Base-by-base conservation (phyloP, 2,888 invertebrate genomes). In the Sphaerophoria taeniata region DNA sequence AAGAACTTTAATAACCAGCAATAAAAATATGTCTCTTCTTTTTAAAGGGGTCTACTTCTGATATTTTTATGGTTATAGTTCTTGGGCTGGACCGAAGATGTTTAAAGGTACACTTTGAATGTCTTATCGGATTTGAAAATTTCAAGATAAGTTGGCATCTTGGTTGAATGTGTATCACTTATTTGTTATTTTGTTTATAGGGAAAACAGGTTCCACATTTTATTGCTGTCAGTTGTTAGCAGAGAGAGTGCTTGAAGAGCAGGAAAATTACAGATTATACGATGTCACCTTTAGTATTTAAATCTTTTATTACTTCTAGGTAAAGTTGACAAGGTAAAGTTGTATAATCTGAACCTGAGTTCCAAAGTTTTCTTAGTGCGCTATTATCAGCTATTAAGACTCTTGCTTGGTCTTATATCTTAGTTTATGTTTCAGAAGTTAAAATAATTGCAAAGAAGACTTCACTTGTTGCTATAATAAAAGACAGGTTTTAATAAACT, bases 21-120 rank as follows among this genome's bases (percentile, higher is more conserved):
- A 85, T 85, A 81, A 85, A 85, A 75, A 85, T 70, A 76, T 53
- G 73, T 36, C 76, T 36, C 76, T 76, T 76, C 70, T 72, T 81
- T 67, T 84, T 71, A 39, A 39, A 34, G 61, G 75, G 49, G 45
- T 56, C n/a, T 69, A 76, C 76, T 85, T 69, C 76, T 69, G 73
- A 70, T 81, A 63, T 81, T 72, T 77, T 73, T 72, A 61, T 70
- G 47, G 56, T 49, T 36, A 65, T 73, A 51, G 34, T 79, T 67
- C 63, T 47, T 51, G 45, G 51, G 45, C 43, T 45, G 63, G 36
- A 24, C 47, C 56, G 61, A 56, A 71, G 60, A 65, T 79, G 71
- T 79, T 71, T 71, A 2, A 11, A 71, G 33, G 53, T 51, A 81
- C 24, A 56, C 31, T 33, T 43, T 24, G 34, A 47, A 67, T 80